A percentile compares a stretch with the other conserved stretches of the same genome.
These are phyloP conservation scores for Anoplophora glabripennis DNA, from an alignment of 1,140 invertebrate species.

Conservation along the genomic window DNA sequence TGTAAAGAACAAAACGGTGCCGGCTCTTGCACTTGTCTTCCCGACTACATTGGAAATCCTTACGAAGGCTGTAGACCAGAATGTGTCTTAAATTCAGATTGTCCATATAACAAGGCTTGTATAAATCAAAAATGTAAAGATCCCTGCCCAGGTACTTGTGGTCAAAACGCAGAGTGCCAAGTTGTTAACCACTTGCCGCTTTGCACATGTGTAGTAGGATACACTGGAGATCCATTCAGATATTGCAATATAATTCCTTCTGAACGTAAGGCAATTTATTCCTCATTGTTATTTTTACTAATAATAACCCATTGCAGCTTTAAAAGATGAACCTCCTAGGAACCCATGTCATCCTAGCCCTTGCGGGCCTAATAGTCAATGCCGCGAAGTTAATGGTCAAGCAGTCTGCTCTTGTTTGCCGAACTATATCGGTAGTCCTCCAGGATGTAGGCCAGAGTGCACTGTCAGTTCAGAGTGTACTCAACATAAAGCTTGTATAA, in stretches of 20 bases:
- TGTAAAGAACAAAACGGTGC: slow-evolving; percentile 61
- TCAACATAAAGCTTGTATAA: slow-evolving; percentile 58
- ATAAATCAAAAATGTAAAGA: slow-evolving; percentile 62
- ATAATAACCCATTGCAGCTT: slow-evolving; percentile 48
- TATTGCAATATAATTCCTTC: slow-evolving; percentile 51
- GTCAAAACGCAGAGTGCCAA: slow-evolving; percentile 60
- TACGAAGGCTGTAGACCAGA: slow-evolving; percentile 67
- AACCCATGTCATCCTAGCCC: slow-evolving; percentile 70
- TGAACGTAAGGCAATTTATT: slow-evolving; percentile 37
- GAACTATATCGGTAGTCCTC: slow-evolving; percentile 58
- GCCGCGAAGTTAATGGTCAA: slow-evolving; percentile 50
- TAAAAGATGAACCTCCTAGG: slow-evolving; percentile 35
- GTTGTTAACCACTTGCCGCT: slow-evolving; percentile 58
- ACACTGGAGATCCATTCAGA: slow-evolving; percentile 62
- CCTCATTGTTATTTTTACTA: slow-evolving; percentile 42
- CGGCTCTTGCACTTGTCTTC: slow-evolving; percentile 66
- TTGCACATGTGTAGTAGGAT: slow-evolving; percentile 58
- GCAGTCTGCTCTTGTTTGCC: slow-evolving; percentile 60
- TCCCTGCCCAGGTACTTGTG: slow-evolving; percentile 66
- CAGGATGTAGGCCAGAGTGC: slow-evolving; percentile 61
- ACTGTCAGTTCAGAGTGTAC: slow-evolving; percentile 62
- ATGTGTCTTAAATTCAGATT: slow-evolving; percentile 63
- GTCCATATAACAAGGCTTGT: slow-evolving; percentile 59
- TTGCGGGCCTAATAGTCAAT: slow-evolving; percentile 63
- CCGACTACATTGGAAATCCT: slow-evolving; percentile 70